phyloP scores from a whole-genome alignment of 2,888 invertebrate species.

The Lamellibrachia columna region DNA sequence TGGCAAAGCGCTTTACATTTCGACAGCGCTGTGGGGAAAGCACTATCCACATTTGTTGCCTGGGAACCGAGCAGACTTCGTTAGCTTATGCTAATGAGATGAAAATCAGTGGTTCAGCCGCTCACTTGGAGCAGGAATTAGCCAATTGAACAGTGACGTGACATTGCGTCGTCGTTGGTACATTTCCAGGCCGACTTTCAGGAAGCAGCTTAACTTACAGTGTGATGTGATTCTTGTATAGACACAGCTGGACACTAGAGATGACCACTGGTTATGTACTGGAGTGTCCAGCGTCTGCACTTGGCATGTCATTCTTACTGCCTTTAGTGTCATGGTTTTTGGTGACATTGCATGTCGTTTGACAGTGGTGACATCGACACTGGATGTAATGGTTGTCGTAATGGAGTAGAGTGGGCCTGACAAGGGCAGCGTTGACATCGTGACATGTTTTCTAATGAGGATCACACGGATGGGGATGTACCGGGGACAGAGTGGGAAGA shows the following conservation, averaged over 20 bases:
- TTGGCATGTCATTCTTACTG: neutral
- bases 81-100: constrained; percentile 12
- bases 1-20: neutral
- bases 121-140: neutral
- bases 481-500: neutral
- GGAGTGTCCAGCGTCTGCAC: neutral
- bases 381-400: neutral
- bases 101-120: neutral
- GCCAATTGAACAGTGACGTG: neutral
- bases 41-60: constrained; percentile 16
- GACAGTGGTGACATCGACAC: neutral
- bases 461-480: neutral
- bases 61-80: neutral
- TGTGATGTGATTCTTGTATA: neutral
- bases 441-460: neutral
- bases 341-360: neutral
- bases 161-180: neutral
- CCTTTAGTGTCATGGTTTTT: neutral
- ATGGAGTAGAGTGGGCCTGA: neutral
- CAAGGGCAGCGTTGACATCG: neutral
- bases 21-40: neutral
- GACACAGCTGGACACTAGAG: neutral
- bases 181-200: neutral
- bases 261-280: neutral
- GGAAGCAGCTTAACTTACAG: neutral